These are phyloP conservation scores for Cyclophora punctaria DNA, from an alignment of 2,888 invertebrate genomes.

Conservation along the genomic window DNA sequence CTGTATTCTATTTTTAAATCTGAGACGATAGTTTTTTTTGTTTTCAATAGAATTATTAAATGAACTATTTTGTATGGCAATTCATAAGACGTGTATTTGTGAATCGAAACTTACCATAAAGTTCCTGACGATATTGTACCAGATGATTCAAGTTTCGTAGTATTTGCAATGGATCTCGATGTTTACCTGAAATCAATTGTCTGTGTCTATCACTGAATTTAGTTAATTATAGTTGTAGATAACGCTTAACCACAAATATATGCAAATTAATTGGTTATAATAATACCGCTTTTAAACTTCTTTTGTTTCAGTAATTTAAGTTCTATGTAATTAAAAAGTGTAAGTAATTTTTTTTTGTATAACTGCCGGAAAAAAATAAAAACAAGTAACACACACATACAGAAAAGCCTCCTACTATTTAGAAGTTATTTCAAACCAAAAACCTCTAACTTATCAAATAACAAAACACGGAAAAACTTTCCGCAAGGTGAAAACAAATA, in stretches of 20 bases:
- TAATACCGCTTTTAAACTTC: neutral
- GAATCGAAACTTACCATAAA: slow-evolving; percentile 43
- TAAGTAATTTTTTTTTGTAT: no score
- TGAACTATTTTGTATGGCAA: no score
- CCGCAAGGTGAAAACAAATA: neutral
- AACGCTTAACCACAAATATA: neutral
- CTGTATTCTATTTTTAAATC: no score
- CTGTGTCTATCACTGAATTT: neutral
- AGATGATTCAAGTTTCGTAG: slow-evolving; percentile 58
- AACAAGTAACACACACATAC: neutral
- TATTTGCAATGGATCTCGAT: slow-evolving; percentile 58
- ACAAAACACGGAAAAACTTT: no score
- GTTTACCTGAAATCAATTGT: slow-evolving; percentile 41
- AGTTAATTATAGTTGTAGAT: neutral
- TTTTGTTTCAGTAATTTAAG: neutral
- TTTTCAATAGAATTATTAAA: no score
- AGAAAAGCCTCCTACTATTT: neutral
- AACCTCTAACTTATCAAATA: no score
- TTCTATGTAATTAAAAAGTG: no score
- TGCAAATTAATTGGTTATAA: neutral
- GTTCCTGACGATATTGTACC: slow-evolving; percentile 54
- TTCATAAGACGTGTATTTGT: no score
- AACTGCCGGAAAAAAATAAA: neutral
- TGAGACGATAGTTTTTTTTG: no score
- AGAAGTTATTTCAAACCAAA: no score